Conservation (phyloP, 2,888 invertebrate genomes). For the Mycogona germanica region DNA sequence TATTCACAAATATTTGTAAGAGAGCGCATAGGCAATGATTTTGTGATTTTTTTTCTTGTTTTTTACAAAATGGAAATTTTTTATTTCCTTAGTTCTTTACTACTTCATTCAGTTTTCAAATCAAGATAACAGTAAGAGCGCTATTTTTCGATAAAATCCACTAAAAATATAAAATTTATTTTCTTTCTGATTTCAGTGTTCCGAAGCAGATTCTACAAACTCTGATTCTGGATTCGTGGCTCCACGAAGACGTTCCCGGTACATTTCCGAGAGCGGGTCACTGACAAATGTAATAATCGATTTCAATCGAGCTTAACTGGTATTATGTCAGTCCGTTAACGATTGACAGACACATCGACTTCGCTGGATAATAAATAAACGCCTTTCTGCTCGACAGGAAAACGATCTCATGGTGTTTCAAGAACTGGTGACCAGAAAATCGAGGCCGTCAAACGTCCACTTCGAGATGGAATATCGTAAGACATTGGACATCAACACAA, state of each 20-base stretch:
- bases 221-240: slow-evolving; percentile 9
- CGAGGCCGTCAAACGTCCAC: slow-evolving; percentile 35
- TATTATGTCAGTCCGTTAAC: background rate
- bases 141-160: too few species aligned
- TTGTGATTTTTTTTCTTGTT: too few species aligned
- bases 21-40: too few species aligned
- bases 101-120: too few species aligned
- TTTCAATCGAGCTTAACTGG: background rate
- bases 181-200: background rate
- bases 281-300: slow-evolving; percentile 20
- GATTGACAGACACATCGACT: background rate
- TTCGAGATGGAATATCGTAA: slow-evolving; percentile 34
- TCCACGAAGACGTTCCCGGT: slow-evolving; percentile 17
- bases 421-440: slow-evolving; percentile 25
- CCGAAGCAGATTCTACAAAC: background rate
- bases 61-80: too few species aligned
- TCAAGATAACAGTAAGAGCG: too few species aligned
- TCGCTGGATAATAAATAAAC: background rate
- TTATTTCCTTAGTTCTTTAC: too few species aligned
- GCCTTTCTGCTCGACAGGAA: slow-evolving; percentile 15
- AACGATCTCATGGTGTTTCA: slow-evolving; percentile 25
- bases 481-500: slow-evolving; percentile 23
- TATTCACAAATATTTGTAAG: too few species aligned
- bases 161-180: too few species aligned
- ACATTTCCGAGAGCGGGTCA: slow-evolving; percentile 22